Percentiles rank a stretch among this genome's conserved stretches.
phyloP scores from a whole-genome alignment of 2,113 vertebrate genomes.

The Periophthalmus modestus region DNA sequence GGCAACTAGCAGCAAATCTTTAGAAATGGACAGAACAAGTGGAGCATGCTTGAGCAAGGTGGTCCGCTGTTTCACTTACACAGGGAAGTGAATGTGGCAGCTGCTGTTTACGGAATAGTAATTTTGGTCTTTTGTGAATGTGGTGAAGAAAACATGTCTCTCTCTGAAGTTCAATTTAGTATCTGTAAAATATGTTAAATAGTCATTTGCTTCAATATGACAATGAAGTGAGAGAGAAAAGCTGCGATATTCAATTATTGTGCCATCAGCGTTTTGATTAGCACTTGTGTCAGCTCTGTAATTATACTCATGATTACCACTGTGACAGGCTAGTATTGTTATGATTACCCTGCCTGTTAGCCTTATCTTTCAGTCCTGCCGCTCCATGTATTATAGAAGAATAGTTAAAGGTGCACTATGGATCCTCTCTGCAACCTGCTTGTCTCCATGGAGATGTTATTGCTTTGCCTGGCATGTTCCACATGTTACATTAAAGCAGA shows the following conservation, averaged over 20 bases:
- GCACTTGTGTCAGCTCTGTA: slow-evolving; percentile 27
- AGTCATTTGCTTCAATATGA: slow-evolving; percentile 5
- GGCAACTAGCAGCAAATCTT: neutral
- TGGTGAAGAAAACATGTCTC: slow-evolving; percentile 17
- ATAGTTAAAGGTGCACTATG: neutral
- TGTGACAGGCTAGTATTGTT: slow-evolving; percentile 32
- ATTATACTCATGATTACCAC: slow-evolving; percentile 31
- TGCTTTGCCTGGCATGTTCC: neutral
- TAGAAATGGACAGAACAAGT: neutral
- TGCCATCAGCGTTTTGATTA: slow-evolving; percentile 34
- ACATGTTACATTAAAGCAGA: no score
- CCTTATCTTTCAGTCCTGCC: slow-evolving; percentile 1
- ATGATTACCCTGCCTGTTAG: slow-evolving; percentile 39
- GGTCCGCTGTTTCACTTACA: slow-evolving; percentile 8
- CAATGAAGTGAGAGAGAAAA: slow-evolving; percentile 9
- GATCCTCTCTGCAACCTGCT: no score
- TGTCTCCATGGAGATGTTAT: neutral
- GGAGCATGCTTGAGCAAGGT: slow-evolving; percentile 15
- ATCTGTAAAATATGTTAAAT: slow-evolving; percentile 20
- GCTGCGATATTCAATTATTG: slow-evolving; percentile 15
- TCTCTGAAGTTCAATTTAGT: slow-evolving; percentile 15
- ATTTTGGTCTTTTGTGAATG: slow-evolving; percentile 17
- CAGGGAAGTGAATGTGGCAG: slow-evolving; percentile 3
- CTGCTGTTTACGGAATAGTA: slow-evolving; percentile 22
- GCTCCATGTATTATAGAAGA: neutral